Percentiles rank a stretch among this genome's conserved stretches.
Conservation (phyloP, 2,113 vertebrate species). For the Lasiurus cinereus region DNA sequence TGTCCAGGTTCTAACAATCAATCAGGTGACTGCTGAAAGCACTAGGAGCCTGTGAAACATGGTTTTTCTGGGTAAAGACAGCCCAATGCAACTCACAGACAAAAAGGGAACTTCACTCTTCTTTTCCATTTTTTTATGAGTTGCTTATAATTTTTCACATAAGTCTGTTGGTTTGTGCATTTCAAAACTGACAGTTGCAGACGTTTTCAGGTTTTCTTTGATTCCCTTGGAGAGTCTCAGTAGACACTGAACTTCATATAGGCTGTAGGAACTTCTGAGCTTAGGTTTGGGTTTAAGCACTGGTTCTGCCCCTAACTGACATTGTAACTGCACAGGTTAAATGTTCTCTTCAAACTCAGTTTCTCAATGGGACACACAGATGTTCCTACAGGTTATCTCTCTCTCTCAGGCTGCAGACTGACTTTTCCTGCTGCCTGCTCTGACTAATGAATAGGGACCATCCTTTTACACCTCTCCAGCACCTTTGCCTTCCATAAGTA, state of each 20-base stretch:
- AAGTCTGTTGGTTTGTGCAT: not conserved
- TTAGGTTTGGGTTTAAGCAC: not conserved
- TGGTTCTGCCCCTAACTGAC: not conserved
- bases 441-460: rapidly evolving
- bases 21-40: not conserved
- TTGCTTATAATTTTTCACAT: not conserved
- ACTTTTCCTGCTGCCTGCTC: not conserved
- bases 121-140: not conserved
- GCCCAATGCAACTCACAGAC: not conserved
- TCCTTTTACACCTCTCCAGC: not conserved
- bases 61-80: not conserved
- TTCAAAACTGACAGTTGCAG: not conserved
- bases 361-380: not conserved
- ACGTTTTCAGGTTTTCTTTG: not conserved
- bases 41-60: not conserved
- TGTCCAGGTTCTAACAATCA: not conserved
- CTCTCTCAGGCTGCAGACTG: not conserved
- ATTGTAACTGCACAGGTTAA: not conserved
- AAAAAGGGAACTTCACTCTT: not conserved
- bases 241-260: not conserved
- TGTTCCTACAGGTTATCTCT: not conserved
- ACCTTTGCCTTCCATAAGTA: not conserved
- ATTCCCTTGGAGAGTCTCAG: not conserved
- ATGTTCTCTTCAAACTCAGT: not conserved
- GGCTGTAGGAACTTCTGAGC: not conserved